Evolutionary conservation across 2,113 vertebrate species (phyloP).

Genomic region (Myxocyprinus asiaticus): DNA sequence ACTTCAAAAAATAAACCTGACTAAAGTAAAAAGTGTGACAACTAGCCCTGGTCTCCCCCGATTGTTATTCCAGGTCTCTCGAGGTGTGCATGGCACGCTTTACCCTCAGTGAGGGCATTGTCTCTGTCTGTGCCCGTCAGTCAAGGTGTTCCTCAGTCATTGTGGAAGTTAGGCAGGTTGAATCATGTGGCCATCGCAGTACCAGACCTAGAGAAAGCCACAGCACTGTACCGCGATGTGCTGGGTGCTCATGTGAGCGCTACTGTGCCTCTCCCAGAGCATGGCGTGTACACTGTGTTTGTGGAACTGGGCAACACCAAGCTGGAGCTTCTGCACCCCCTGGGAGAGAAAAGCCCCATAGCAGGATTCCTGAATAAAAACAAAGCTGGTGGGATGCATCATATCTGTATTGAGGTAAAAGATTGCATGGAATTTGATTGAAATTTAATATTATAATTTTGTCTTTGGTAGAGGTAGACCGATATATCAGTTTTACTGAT

Average conservation of each 20-base stretch:
- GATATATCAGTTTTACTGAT: no score
- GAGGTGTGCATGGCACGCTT: constrained; percentile 56
- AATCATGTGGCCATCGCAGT: constrained; percentile 95
- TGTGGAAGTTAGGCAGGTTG: constrained; percentile 89
- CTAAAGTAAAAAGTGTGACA: no score
- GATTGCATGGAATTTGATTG: neutral
- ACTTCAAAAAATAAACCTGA: no score
- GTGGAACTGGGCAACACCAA: constrained; percentile 95
- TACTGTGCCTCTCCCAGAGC: constrained; percentile 83
- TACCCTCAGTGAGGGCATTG: constrained; percentile 46
- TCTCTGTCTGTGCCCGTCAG: constrained; percentile 56
- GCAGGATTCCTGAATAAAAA: constrained; percentile 90
- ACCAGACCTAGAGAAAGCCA: constrained; percentile 87
- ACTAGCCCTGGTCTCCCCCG: neutral
- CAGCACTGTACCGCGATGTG: constrained; percentile 82
- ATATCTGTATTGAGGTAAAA: constrained; percentile 96
- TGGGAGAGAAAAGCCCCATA: constrained; percentile 89
- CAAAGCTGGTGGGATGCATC: constrained; percentile 92
- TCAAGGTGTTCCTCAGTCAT: constrained; percentile 60
- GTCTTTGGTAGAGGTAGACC: no score
- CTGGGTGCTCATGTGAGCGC: constrained; percentile 87
- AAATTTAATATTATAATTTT: no score
- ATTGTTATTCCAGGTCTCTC: constrained; percentile 73
- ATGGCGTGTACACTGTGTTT: constrained; percentile 92
- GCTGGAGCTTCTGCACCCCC: constrained; percentile 91